Percentiles rank a stretch among this genome's conserved stretches.
These are phyloP conservation scores for Lineus longissimus DNA, from an alignment of 1,140 invertebrate species.

Conservation along the genomic window DNA sequence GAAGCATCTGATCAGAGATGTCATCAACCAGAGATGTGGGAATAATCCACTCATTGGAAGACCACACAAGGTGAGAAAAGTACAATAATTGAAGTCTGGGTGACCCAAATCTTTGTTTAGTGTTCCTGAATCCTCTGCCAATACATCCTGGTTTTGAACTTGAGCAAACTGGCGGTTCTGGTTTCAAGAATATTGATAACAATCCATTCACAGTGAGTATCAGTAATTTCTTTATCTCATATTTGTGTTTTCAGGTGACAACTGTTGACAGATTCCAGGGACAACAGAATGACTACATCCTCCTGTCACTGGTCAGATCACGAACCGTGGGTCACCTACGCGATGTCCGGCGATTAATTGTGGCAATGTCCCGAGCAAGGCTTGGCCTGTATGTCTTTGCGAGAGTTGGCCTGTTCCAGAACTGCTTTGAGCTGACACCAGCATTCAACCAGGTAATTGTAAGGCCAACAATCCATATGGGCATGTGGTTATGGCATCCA, in stretches of 20 bases:
- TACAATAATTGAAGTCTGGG: neutral
- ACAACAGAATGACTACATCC: slow-evolving; percentile 98
- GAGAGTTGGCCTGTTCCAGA: slow-evolving; percentile 84
- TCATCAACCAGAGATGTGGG: slow-evolving; percentile 89
- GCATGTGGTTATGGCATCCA: neutral
- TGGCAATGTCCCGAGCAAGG: slow-evolving; percentile 96
- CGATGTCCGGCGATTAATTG: slow-evolving; percentile 92
- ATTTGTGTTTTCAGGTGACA: slow-evolving; percentile 53
- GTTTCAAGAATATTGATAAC: no score
- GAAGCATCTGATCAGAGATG: slow-evolving; percentile 94
- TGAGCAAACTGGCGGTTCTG: no score
- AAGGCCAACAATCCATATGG: neutral
- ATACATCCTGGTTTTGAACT: no score
- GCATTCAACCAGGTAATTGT: slow-evolving; percentile 81
- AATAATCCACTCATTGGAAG: slow-evolving; percentile 94
- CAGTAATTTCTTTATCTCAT: slow-evolving; percentile 7
- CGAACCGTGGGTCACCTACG: slow-evolving; percentile 90
- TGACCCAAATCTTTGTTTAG: no score
- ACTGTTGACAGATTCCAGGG: slow-evolving; percentile 99
- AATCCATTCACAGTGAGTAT: neutral
- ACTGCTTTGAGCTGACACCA: slow-evolving; percentile 93
- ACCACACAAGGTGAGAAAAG: slow-evolving; percentile 76
- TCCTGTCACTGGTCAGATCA: slow-evolving; percentile 93
- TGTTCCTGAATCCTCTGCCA: no score
- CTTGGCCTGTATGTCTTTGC: slow-evolving; percentile 96